Conservation (phyloP, 2,888 invertebrate species). For the Agrilus cyanescens region DNA sequence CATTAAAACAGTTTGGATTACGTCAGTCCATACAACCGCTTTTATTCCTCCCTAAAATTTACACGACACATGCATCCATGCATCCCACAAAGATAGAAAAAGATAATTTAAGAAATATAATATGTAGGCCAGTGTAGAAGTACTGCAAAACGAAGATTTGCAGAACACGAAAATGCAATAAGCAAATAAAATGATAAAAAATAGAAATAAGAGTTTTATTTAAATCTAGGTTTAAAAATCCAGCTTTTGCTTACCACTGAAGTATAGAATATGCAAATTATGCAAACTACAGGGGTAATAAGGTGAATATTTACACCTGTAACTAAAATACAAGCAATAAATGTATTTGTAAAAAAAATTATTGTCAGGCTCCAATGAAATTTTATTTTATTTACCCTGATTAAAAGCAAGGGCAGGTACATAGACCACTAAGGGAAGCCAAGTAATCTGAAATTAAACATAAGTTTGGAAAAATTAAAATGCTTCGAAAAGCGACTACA, state of each 20-base stretch:
- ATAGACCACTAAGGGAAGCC: conserved; percentile 68
- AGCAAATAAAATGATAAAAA: no score
- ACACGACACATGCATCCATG: not conserved
- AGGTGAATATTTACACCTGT: conserved; percentile 73
- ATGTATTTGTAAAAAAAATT: not conserved
- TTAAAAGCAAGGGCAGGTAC: conserved; percentile 69
- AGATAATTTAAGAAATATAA: no score
- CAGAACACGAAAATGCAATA: no score
- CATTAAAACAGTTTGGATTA: conserved; percentile 67
- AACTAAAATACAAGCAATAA: conserved; percentile 43
- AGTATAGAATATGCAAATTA: conserved; percentile 51
- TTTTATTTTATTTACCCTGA: conserved; percentile 55
- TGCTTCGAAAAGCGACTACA: not conserved
- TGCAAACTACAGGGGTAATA: conserved; percentile 70
- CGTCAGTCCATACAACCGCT: conserved; percentile 76
- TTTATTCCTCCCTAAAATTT: conserved; percentile 57
- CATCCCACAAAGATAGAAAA: no score
- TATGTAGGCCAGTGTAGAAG: no score
- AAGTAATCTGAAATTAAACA: conserved; percentile 48
- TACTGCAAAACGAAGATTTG: no score
- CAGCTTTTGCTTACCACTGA: not conserved
- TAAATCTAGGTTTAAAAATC: not conserved
- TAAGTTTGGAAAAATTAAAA: conserved; percentile 1
- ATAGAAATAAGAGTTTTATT: no score
- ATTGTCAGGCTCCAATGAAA: not conserved